Percentiles rank a stretch among this genome's conserved stretches.
These are phyloP conservation scores for Drosophila recens DNA, from an alignment of 2,888 invertebrate genomes.

Conservation along the genomic window DNA sequence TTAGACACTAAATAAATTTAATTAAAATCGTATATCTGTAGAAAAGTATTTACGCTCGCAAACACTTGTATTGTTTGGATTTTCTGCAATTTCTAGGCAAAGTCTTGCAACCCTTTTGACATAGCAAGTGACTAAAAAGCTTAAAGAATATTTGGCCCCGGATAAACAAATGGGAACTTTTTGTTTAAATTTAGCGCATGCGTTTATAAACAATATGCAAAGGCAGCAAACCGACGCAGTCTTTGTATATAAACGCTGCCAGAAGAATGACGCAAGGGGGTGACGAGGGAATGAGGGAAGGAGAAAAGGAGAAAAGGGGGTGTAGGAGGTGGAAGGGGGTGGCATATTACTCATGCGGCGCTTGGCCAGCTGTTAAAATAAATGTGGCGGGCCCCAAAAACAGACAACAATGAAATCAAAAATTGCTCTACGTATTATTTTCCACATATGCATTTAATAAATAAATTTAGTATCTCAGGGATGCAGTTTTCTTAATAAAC, in stretches of 20 bases:
- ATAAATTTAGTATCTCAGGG: slow-evolving; percentile 7
- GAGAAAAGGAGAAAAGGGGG: not conserved
- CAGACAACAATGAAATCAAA: slow-evolving; percentile 47
- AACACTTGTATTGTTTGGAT: slow-evolving; percentile 1
- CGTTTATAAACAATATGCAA: slow-evolving; percentile 71
- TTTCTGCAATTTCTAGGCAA: not conserved
- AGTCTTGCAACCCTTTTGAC: slow-evolving; percentile 8
- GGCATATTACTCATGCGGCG: slow-evolving; percentile 61
- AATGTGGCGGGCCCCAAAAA: slow-evolving; percentile 37
- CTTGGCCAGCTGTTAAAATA: slow-evolving; percentile 62
- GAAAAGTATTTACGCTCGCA: not conserved
- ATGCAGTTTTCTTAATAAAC: slow-evolving; percentile 43
- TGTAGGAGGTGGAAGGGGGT: not conserved
- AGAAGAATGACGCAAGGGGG: not conserved
- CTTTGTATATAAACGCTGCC: slow-evolving; percentile 29
- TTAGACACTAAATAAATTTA: too few relatives aligned
- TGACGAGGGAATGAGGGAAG: not conserved
- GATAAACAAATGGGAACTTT: slow-evolving; percentile 55
- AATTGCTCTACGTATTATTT: slow-evolving; percentile 29
- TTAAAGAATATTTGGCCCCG: slow-evolving; percentile 15
- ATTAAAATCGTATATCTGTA: not conserved
- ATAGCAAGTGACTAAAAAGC: slow-evolving; percentile 20
- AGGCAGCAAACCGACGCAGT: slow-evolving; percentile 41
- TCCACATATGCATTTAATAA: slow-evolving; percentile 13
- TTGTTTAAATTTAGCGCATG: slow-evolving; percentile 77